Evolutionary conservation across 2,113 vertebrate genomes (phyloP).

Genomic region (Salvator merianae): DNA sequence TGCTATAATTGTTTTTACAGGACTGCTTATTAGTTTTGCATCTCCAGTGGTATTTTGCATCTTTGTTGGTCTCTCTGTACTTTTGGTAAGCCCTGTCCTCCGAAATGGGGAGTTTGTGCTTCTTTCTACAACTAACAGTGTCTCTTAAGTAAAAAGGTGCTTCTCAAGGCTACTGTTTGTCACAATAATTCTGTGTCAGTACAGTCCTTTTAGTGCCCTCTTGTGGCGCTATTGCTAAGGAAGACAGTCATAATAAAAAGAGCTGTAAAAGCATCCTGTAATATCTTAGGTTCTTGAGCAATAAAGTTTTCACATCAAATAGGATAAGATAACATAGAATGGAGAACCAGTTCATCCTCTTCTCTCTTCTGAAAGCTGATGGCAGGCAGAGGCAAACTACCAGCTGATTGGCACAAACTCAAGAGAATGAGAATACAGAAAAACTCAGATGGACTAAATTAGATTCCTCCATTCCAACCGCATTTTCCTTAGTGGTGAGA

Average conservation of each 20-base stretch:
- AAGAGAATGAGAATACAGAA: no score
- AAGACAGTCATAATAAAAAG: not conserved
- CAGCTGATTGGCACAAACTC: no score
- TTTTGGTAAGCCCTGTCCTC: accelerated
- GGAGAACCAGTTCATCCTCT: not conserved
- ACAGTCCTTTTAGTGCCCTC: not conserved
- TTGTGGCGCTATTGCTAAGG: not conserved
- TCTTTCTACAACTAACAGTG: not conserved
- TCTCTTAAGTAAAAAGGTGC: accelerated
- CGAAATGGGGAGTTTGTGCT: accelerated
- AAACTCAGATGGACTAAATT: no score
- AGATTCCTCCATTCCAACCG: no score
- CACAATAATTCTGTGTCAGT: not conserved
- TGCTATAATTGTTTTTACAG: not conserved
- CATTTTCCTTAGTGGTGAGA: no score
- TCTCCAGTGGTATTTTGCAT: not conserved
- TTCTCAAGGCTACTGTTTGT: no score
- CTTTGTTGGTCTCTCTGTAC: not conserved
- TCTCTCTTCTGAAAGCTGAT: not conserved
- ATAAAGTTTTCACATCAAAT: not conserved
- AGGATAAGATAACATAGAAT: not conserved
- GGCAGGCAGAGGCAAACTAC: no score
- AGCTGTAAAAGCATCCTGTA: not conserved
- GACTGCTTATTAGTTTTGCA: not conserved
- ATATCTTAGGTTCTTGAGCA: not conserved